Evolutionary conservation across 2,113 vertebrate species (phyloP).

Genomic region (Dicrurus megarhynchus): DNA sequence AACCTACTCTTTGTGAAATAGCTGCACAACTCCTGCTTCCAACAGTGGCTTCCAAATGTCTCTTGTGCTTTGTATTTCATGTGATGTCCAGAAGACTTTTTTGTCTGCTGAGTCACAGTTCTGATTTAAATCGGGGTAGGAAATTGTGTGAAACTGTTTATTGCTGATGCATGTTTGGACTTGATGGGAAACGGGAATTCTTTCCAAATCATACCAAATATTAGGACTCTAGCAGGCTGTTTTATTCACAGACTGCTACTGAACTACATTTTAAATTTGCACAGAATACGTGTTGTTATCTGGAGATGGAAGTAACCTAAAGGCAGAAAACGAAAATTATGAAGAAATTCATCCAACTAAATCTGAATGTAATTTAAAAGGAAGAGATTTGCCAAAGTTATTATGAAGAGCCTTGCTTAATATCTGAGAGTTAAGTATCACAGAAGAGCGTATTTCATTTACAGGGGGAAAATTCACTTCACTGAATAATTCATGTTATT

Average conservation of each 20-base stretch:
- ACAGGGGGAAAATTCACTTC: neutral
- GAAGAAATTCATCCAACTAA: neutral
- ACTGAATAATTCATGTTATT: neutral
- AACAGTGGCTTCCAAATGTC: neutral
- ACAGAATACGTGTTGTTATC: neutral
- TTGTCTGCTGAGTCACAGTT: neutral
- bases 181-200: neutral
- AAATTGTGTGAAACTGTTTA: neutral
- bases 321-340: neutral
- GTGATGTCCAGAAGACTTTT: neutral
- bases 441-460: neutral
- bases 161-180: neutral
- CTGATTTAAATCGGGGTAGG: neutral
- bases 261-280: neutral
- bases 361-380: neutral
- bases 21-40: neutral
- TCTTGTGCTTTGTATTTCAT: neutral
- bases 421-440: neutral
- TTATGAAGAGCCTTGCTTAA: neutral
- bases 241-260: neutral
- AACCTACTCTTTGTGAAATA: neutral
- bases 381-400: neutral
- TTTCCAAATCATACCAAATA: neutral
- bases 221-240: neutral
- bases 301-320: neutral